Conservation (phyloP, 2,888 invertebrate species). For the Phortica okadai region DNA sequence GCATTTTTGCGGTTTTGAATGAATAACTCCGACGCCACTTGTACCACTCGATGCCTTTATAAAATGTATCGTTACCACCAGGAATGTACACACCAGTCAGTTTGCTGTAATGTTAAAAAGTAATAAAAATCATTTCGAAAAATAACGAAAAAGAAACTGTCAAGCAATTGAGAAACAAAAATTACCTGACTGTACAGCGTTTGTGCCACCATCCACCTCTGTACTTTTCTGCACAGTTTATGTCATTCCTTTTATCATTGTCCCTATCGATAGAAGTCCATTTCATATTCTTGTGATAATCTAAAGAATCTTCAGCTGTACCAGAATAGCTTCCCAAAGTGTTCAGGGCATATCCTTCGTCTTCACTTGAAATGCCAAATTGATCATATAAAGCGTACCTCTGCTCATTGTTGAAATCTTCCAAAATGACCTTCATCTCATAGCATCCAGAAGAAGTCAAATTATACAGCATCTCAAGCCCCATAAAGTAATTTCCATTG, state of each 20-base stretch:
- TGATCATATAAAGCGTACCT: not conserved
- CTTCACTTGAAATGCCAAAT: not conserved
- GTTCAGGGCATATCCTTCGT: not conserved
- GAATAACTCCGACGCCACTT: too few relatives aligned
- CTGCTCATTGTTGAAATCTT: not conserved
- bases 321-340: not conserved
- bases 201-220: slow-evolving; percentile 48
- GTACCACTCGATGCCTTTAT: too few relatives aligned
- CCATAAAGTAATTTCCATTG: not conserved
- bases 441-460: not conserved
- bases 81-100: too few relatives aligned
- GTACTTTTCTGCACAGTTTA: not conserved
- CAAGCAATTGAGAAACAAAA: too few relatives aligned
- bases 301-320: not conserved
- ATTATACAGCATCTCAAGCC: not conserved
- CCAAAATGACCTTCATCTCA: not conserved
- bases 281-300: not conserved
- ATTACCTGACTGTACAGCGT: slow-evolving; percentile 32
- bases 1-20: too few relatives aligned
- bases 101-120: too few relatives aligned
- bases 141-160: too few relatives aligned
- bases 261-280: not conserved
- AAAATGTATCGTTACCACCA: too few relatives aligned
- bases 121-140: too few relatives aligned
- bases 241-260: not conserved